These are phyloP conservation scores for Metallyticus violacea DNA, from an alignment of 2,888 invertebrate genomes.

Conservation along the genomic window DNA sequence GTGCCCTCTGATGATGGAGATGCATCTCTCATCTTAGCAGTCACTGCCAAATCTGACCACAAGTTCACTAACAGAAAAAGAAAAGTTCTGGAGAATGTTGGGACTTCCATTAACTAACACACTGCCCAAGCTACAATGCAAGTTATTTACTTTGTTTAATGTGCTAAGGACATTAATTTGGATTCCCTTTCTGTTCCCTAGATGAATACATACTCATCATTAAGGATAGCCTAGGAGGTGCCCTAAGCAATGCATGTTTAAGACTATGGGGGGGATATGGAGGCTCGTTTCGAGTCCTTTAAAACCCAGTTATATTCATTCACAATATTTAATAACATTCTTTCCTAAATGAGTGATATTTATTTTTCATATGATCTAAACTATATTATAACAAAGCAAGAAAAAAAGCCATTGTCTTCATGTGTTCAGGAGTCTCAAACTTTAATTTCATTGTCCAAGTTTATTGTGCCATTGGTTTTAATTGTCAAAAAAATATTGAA, in stretches of 20 bases:
- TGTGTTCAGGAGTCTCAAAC: not conserved
- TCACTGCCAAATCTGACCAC: not conserved
- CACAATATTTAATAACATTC: not conserved
- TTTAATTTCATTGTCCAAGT: not conserved
- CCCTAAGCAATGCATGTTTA: not conserved
- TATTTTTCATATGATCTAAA: slow-evolving; percentile 1
- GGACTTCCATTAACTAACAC: not conserved
- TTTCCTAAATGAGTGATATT: slow-evolving; percentile 4
- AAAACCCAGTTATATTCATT: not conserved
- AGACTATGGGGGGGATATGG: not conserved
- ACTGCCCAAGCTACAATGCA: not conserved
- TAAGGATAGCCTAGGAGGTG: not conserved
- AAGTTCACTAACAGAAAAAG: not conserved
- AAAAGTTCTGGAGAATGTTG: not conserved
- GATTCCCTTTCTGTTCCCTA: not conserved
- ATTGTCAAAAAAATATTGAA: not conserved
- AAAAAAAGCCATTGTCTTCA: slow-evolving; percentile 9
- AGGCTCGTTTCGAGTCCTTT: not conserved
- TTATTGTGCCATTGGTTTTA: not conserved
- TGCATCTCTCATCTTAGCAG: not conserved
- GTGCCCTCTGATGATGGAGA: not conserved
- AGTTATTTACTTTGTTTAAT: not conserved
- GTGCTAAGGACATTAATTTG: not conserved
- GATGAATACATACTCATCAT: not conserved
- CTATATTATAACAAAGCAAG: slow-evolving; percentile 15